Conservation (phyloP, 2,888 invertebrate genomes). For the Eilema griseolum region DNA sequence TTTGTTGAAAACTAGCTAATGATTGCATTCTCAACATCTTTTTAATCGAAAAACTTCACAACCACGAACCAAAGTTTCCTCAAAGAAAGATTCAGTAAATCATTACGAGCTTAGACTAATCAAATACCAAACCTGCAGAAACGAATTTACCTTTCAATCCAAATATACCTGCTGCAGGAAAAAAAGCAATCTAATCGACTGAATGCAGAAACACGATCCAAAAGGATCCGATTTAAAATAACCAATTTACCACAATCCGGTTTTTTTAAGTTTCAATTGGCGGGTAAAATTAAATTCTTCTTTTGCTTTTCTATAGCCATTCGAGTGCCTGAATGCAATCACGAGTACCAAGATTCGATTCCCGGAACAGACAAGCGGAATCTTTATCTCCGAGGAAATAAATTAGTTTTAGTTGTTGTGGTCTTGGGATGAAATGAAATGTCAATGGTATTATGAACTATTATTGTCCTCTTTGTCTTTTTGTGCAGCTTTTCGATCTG, state of each 20-base stretch:
- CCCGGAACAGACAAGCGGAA: conserved; percentile 44
- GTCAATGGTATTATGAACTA: conserved; percentile 50
- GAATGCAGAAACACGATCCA: conserved; percentile 12
- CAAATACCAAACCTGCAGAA: conserved; percentile 5
- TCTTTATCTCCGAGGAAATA: conserved; percentile 49
- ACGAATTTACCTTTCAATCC: conserved; percentile 4
- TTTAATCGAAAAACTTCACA: conserved; percentile 1
- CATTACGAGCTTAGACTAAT: background rate
- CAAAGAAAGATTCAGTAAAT: background rate
- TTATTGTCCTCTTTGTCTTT: conserved; percentile 24
- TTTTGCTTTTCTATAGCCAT: conserved; percentile 40
- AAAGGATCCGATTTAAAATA: conserved; percentile 21
- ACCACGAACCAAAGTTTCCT: background rate
- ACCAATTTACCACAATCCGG: conserved; percentile 14
- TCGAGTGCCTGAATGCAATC: conserved; percentile 51
- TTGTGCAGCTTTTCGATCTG: conserved; percentile 24
- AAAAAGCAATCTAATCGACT: conserved; percentile 7
- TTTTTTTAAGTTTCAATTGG: conserved; percentile 38
- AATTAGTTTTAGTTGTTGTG: conserved; percentile 53
- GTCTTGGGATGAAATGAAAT: conserved; percentile 43
- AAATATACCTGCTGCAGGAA: conserved; percentile 5
- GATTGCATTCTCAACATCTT: background rate
- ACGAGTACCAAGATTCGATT: conserved; percentile 51
- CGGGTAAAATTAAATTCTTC: conserved; percentile 49
- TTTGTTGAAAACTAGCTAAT: background rate